phyloP scores from a whole-genome alignment of 2,113 vertebrate species.

The Empidonax traillii region DNA sequence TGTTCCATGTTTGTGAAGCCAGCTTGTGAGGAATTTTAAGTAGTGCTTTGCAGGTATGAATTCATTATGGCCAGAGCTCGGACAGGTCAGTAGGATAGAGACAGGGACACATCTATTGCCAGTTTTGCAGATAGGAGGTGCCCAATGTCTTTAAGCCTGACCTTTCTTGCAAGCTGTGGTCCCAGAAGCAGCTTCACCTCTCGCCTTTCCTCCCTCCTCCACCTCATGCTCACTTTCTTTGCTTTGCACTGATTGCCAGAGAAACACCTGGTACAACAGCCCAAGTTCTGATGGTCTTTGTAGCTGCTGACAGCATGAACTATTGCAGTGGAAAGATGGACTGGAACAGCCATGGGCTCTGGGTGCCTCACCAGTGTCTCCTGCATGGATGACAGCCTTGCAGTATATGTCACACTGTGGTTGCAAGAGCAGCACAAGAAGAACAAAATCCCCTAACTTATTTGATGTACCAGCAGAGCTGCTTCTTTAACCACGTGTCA shows the following conservation, averaged over 20 bases:
- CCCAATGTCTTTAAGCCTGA: neutral
- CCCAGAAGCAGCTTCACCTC: neutral
- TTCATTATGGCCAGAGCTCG: neutral
- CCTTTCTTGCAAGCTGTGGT: neutral
- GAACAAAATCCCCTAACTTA: neutral
- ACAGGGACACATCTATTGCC: neutral
- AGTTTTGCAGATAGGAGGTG: neutral
- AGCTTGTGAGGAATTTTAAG: neutral
- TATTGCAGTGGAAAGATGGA: neutral
- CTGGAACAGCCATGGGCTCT: fast-evolving
- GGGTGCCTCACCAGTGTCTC: neutral
- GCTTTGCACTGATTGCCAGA: neutral
- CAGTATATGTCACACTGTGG: neutral
- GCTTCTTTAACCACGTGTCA: neutral
- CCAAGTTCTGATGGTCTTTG: neutral
- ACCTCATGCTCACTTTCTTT: neutral
- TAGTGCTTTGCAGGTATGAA: neutral
- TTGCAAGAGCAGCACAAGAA: neutral
- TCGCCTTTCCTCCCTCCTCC: neutral
- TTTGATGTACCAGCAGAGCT: neutral
- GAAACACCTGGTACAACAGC: fast-evolving
- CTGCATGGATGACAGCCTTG: neutral
- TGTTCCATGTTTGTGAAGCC: neutral
- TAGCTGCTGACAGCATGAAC: neutral
- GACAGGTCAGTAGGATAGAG: neutral